Percentiles rank a stretch among this genome's conserved stretches.
Evolutionary conservation across 1,140 invertebrate species (phyloP).

Genomic region (Druon quercuslanigerum): DNA sequence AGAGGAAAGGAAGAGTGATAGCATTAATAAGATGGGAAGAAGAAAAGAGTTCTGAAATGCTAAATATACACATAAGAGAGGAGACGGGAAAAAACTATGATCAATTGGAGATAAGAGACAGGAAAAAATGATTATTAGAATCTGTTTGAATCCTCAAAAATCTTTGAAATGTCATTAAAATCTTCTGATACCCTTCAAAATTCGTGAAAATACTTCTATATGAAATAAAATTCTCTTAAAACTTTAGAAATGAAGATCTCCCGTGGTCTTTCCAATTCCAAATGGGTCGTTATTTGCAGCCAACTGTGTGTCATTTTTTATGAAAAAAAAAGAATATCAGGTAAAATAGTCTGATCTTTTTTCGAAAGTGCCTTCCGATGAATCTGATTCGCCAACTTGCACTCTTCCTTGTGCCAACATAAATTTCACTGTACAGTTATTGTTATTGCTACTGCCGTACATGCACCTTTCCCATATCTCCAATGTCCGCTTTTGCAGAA

Average conservation of each 20-base stretch:
- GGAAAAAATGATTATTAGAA: too few relatives aligned
- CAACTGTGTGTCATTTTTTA: background rate
- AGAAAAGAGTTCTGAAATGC: too few relatives aligned
- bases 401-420: constrained; percentile 43
- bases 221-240: too few relatives aligned
- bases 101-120: too few relatives aligned
- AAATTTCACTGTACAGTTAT: constrained; percentile 54
- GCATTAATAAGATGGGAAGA: too few relatives aligned
- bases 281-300: background rate
- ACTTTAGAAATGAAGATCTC: background rate
- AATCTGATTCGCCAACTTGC: constrained; percentile 46
- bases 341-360: background rate
- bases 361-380: constrained; percentile 32
- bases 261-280: background rate
- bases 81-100: too few relatives aligned
- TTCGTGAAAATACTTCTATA: too few relatives aligned
- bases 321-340: background rate
- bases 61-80: too few relatives aligned
- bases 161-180: too few relatives aligned
- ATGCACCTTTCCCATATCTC: constrained; percentile 35
- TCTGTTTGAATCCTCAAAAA: too few relatives aligned
- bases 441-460: constrained; percentile 52
- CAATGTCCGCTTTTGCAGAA: constrained; percentile 33
- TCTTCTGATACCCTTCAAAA: too few relatives aligned
- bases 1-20: too few relatives aligned